Evolutionary conservation across 2,113 vertebrate genomes (phyloP), one percentile per base, ranked within the genome.

Genomic region (Athene noctua): DNA sequence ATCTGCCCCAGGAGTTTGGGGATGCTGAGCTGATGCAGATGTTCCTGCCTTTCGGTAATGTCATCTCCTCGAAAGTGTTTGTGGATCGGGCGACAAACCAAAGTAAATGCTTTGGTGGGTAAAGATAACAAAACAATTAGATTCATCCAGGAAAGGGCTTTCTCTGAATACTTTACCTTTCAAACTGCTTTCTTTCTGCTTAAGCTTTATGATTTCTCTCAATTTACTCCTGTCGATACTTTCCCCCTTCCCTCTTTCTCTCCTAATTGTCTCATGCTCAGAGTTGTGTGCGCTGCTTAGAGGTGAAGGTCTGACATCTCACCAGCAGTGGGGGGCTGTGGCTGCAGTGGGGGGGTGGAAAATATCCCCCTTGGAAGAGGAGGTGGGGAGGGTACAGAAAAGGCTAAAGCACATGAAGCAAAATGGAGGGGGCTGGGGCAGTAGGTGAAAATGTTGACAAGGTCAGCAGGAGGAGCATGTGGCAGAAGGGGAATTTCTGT

Each of bases 1-100:
- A 99, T 99, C 99, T 99, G 98, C 99, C 99, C 99, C 99, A 99
- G 99, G 99, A 99, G 99, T 99, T 99, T 99, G 99, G 99, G 98
- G 99, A 99, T 98, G 99, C 99, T 98, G 99, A 99, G 98, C 99
- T 99, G 98, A 99, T 99, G 99, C 99, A 99, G 99, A 99, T 99
- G 99, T 99, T 99, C 99, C 99, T 99, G 98, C 99, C 99, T 99
- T 99, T 99, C 99, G 99, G 99, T 99, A 99, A 99, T 99, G 99
- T 99, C 99, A 99, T 99, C 99, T 99, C 99, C 99, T 99, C 99
- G 99, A 99, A 99, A 99, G 99, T 99, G 99, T 99, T 99, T 99
- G 99, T 99, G 99, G 99, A 99, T 99, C 99, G 99, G 99, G 99
- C 99, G 99, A 99, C 99, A 99, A 99, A 99, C 99, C 99, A 99